phyloP scores from a whole-genome alignment of 2,797 vertebrate genomes.

The Xyrichtys novacula region DNA sequence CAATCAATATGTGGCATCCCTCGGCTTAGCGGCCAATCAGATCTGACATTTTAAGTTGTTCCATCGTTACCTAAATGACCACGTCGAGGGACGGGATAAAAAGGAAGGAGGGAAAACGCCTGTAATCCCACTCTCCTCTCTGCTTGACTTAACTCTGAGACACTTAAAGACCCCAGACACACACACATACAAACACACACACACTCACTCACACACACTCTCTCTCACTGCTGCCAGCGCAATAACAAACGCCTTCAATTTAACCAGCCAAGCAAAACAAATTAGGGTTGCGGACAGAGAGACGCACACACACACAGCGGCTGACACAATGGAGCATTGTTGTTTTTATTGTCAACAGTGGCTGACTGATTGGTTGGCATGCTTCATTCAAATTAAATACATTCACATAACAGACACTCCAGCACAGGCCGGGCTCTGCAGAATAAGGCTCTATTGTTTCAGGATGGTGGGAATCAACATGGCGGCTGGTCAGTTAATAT shows the following conservation, averaged over 20 bases:
- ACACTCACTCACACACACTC: slow-evolving; percentile 41
- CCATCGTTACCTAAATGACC: slow-evolving; percentile 64
- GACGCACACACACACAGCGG: slow-evolving; percentile 27
- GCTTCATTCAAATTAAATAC: slow-evolving; percentile 71
- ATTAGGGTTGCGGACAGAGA: slow-evolving; percentile 73
- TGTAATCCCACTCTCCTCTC: slow-evolving; percentile 76
- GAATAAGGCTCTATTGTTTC: slow-evolving; percentile 79
- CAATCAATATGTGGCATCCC: slow-evolving; percentile 61
- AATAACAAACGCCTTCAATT: slow-evolving; percentile 87
- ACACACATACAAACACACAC: slow-evolving; percentile 25
- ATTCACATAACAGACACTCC: slow-evolving; percentile 58
- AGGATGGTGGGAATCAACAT: slow-evolving; percentile 79
- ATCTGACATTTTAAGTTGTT: slow-evolving; percentile 61
- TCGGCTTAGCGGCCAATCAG: slow-evolving; percentile 77
- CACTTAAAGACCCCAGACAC: slow-evolving; percentile 66
- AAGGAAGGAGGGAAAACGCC: slow-evolving; percentile 61
- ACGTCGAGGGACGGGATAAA: slow-evolving; percentile 26
- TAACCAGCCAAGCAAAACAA: slow-evolving; percentile 87
- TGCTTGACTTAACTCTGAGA: slow-evolving; percentile 84
- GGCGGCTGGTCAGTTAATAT: slow-evolving; percentile 48
- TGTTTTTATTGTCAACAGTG: slow-evolving; percentile 74
- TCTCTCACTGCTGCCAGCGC: slow-evolving; percentile 43
- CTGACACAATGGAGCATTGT: slow-evolving; percentile 84
- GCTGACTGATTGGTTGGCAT: slow-evolving; percentile 74
- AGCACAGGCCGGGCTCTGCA: slow-evolving; percentile 54